Conservation (phyloP, 2,888 invertebrate species). For the Synergus laeviventris region DNA sequence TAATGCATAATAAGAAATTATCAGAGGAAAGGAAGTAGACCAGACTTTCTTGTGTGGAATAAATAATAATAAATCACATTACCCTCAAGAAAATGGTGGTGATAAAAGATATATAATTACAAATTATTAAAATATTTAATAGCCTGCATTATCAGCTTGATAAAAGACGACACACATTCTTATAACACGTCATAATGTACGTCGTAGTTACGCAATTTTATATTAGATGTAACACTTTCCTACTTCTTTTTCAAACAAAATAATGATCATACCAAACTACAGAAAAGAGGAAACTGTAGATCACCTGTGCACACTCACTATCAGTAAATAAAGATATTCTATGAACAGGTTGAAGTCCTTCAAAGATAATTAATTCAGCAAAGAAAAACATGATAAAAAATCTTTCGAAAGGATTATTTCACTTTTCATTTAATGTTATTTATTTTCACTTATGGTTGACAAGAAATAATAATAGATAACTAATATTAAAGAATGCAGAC, state of each 20-base stretch:
- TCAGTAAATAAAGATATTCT: neutral
- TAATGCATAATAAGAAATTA: conserved; percentile 1
- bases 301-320: neutral
- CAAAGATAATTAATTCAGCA: neutral
- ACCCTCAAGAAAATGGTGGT: neutral
- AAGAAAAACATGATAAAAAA: too few species aligned
- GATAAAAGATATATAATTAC: neutral
- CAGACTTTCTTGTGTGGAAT: conserved; percentile 8
- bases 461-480: neutral
- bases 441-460: neutral
- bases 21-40: conserved; percentile 4
- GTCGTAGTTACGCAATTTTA: neutral
- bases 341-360: neutral
- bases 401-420: too few species aligned
- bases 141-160: neutral
- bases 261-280: neutral
- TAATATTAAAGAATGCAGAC: neutral
- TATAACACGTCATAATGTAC: neutral
- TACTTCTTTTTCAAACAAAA: neutral
- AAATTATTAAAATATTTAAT: neutral
- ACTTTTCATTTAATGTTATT: neutral
- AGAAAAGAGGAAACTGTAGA: neutral
- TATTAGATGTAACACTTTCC: neutral
- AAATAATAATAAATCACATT: neutral
- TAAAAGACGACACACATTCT: neutral